Evolutionary conservation across 35 echinoderm and acorn worm genomes (phyloP).

Genomic region (Antedon bifida): DNA sequence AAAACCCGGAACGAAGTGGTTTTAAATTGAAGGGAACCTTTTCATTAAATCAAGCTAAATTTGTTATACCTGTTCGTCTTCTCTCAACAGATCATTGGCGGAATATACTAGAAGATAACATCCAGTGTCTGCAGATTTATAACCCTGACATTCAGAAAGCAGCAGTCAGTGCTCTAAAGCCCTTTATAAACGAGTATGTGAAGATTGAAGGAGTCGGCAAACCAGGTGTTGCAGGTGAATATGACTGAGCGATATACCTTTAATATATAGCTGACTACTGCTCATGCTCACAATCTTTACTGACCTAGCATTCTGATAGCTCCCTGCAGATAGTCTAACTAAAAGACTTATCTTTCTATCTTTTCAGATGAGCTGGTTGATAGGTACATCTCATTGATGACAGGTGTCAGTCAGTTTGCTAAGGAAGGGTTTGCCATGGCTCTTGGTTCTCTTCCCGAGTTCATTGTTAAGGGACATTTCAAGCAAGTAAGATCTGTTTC

Average conservation of each 20-base stretch:
- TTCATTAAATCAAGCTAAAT: no score
- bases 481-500: slow-evolving; percentile 26
- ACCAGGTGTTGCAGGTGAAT: slow-evolving; percentile 54
- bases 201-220: slow-evolving; percentile 26
- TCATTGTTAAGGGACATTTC: slow-evolving; percentile 53
- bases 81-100: slow-evolving; percentile 58
- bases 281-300: no score
- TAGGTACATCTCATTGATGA: slow-evolving; percentile 34
- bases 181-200: slow-evolving; percentile 54
- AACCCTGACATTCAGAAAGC: slow-evolving; percentile 52
- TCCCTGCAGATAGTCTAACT: no score
- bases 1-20: no score
- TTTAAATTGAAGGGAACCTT: no score
- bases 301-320: no score
- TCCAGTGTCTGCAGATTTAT: slow-evolving; percentile 32
- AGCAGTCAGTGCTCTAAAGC: slow-evolving; percentile 44
- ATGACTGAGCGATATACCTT: no score
- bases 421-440: slow-evolving; percentile 61
- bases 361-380: slow-evolving; percentile 51
- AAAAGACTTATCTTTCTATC: no score
- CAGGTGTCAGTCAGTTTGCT: slow-evolving; percentile 30
- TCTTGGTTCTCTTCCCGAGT: slow-evolving; percentile 44
- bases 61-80: background rate
- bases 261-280: no score
- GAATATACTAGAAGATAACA: slow-evolving; percentile 62